phyloP scores from a whole-genome alignment of 2,888 invertebrate species.

The Poecilobothrus nobilitatus region DNA sequence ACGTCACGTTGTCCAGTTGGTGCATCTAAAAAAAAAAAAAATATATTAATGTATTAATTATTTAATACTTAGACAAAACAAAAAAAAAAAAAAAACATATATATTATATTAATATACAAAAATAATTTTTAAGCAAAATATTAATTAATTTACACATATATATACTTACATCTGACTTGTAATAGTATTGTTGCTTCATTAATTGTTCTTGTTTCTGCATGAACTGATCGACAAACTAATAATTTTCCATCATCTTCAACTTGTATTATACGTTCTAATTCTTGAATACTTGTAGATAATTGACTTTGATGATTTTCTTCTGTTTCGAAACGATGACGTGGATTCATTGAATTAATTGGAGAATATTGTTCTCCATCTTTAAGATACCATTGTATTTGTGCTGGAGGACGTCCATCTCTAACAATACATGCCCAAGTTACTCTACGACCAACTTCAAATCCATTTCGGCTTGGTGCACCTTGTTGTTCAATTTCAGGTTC shows the following conservation, averaged over 20 bases:
- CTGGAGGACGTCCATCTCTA: conserved; percentile 62
- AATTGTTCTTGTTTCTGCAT: conserved; percentile 43
- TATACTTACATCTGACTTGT: conserved; percentile 54
- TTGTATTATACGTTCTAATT: conserved; percentile 32
- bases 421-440: conserved; percentile 61
- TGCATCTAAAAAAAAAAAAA: conserved; percentile 47
- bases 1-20: conserved; percentile 53
- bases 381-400: conserved; percentile 65
- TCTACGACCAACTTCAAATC: conserved; percentile 49
- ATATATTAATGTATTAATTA: neutral
- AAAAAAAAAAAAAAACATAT: too few species aligned
- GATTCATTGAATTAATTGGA: conserved; percentile 24
- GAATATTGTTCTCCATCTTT: conserved; percentile 51
- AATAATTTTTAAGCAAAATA: too few species aligned
- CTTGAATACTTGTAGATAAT: conserved; percentile 21
- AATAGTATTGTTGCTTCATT: conserved; percentile 39
- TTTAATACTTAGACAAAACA: too few species aligned
- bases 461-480: conserved; percentile 33
- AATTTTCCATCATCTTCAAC: conserved; percentile 58
- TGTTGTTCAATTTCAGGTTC: conserved; percentile 37
- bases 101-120: too few species aligned
- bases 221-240: conserved; percentile 59
- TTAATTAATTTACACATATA: too few species aligned
- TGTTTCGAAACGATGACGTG: conserved; percentile 25
- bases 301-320: conserved; percentile 18